Evolutionary conservation across 2,113 vertebrate genomes (phyloP).

Genomic region (Paracyprichromis sp.): DNA sequence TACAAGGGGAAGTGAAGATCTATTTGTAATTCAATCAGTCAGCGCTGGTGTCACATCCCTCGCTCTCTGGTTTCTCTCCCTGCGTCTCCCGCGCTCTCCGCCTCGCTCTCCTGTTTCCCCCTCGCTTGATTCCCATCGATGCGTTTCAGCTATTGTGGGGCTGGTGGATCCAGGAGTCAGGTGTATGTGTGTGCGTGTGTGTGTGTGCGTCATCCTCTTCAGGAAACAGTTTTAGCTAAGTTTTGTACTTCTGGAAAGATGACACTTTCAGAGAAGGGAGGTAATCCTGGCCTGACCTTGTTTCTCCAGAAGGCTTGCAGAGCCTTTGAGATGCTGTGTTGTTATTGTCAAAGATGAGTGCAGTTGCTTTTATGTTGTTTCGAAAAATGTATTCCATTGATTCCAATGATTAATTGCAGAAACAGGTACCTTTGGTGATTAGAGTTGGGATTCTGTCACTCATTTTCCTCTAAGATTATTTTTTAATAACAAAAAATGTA

Average conservation of each 20-base stretch:
- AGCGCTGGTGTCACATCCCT: constrained; percentile 39
- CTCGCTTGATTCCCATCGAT: constrained; percentile 7
- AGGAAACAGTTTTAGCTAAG: background rate
- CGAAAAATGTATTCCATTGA: background rate
- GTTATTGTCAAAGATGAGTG: background rate
- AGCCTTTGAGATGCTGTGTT: background rate
- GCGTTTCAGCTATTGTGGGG: background rate
- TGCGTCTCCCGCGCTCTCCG: background rate
- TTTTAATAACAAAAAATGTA: background rate
- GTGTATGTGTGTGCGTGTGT: background rate
- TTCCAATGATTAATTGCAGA: background rate
- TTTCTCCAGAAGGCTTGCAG: background rate
- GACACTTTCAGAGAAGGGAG: background rate
- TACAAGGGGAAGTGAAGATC: constrained; percentile 57
- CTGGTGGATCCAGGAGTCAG: background rate
- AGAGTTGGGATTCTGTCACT: background rate
- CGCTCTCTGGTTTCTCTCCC: constrained; percentile 1
- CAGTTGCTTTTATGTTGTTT: background rate
- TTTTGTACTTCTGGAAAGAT: background rate
- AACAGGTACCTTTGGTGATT: background rate
- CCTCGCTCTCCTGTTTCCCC: background rate
- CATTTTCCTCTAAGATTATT: background rate
- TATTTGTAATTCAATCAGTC: constrained; percentile 65
- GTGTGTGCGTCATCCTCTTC: background rate
- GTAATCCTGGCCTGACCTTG: background rate